Evolutionary conservation across 1,140 invertebrate genomes (phyloP).

Genomic region (Hycleus phaleratus): DNA sequence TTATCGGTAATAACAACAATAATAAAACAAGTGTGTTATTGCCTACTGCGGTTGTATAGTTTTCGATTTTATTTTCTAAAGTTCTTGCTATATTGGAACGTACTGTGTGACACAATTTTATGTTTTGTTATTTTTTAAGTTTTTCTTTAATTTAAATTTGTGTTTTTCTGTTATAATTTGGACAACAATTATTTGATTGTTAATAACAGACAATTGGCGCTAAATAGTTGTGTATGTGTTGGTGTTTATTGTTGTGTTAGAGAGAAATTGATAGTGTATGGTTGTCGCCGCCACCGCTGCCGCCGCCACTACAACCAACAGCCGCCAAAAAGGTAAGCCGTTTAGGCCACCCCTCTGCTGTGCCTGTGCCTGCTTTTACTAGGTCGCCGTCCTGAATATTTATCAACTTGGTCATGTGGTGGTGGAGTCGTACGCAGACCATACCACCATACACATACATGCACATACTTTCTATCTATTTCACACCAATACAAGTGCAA

Average conservation of each 20-base stretch:
- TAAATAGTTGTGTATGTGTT: neutral
- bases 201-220: neutral
- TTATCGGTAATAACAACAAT: too few relatives aligned
- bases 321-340: slow-evolving; percentile 1
- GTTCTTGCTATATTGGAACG: neutral
- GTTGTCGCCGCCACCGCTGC: too few relatives aligned
- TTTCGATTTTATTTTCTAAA: too few relatives aligned
- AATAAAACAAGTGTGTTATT: too few relatives aligned
- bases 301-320: neutral
- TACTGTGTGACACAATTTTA: slow-evolving; percentile 3
- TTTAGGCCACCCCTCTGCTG: neutral
- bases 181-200: neutral
- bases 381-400: slow-evolving; percentile 17
- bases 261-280: too few relatives aligned
- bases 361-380: slow-evolving; percentile 2
- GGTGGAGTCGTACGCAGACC: neutral
- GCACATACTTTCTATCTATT: too few relatives aligned
- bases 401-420: slow-evolving; percentile 16
- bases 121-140: neutral
- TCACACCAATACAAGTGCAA: too few relatives aligned
- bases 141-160: neutral
- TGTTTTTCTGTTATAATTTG: neutral
- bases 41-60: too few relatives aligned
- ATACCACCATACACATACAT: too few relatives aligned
- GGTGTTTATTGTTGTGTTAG: neutral